These are phyloP conservation scores for Wasmannia auropunctata DNA, from an alignment of 1,140 invertebrate genomes.

Conservation along the genomic window DNA sequence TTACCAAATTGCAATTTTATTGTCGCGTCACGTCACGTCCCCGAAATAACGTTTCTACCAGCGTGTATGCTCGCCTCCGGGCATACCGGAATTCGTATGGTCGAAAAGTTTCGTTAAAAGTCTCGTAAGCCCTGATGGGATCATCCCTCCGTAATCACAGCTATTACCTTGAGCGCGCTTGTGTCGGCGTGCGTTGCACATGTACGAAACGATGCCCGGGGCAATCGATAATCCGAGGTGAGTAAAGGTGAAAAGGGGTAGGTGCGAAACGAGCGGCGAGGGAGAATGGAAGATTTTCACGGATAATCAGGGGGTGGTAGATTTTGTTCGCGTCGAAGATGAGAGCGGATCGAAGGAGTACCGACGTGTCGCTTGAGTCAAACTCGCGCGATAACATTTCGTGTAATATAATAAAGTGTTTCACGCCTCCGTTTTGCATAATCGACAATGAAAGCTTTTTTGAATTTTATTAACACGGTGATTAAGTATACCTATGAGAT, in stretches of 20 bases:
- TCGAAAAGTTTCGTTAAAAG: constrained; percentile 61
- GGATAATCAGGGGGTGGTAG: constrained; percentile 69
- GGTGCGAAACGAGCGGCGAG: constrained; percentile 70
- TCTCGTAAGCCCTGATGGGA: constrained; percentile 69
- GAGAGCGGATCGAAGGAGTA: constrained; percentile 60
- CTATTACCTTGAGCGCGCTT: constrained; percentile 67
- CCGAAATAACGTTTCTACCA: constrained; percentile 49
- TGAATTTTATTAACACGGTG: constrained; percentile 5
- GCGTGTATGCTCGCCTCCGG: constrained; percentile 22
- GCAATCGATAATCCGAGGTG: constrained; percentile 73
- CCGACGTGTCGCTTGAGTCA: neutral
- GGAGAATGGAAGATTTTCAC: constrained; percentile 70
- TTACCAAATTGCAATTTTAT: constrained; percentile 57
- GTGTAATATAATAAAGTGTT: constrained; percentile 34
- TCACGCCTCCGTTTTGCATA: neutral
- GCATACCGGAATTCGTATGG: constrained; percentile 36
- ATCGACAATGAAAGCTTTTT: neutral
- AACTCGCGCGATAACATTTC: constrained; percentile 35
- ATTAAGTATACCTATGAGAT: neutral
- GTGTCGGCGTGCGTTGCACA: constrained; percentile 55
- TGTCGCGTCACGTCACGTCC: constrained; percentile 27
- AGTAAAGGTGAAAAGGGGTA: constrained; percentile 74
- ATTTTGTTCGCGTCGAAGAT: constrained; percentile 63
- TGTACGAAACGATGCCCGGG: constrained; percentile 61
- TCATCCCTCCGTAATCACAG: constrained; percentile 71